Conservation (phyloP, 2,797 vertebrate species). For the Coregonus suidteri region DNA sequence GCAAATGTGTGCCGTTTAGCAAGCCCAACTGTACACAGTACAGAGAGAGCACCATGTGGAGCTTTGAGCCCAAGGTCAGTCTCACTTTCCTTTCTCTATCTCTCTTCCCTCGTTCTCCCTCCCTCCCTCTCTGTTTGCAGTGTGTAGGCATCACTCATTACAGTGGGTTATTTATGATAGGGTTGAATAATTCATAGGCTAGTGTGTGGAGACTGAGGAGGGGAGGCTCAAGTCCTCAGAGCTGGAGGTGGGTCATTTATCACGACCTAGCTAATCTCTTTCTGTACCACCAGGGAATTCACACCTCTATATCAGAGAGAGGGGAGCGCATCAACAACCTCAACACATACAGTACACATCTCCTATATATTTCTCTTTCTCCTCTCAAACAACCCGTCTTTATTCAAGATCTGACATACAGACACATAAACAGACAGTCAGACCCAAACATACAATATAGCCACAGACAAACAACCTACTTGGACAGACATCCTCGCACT, state of each 20-base stretch:
- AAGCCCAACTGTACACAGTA: too few species aligned
- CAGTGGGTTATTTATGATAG: conserved; percentile 65
- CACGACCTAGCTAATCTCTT: conserved; percentile 55
- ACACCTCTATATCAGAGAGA: background rate
- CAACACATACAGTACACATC: background rate
- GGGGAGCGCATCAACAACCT: background rate
- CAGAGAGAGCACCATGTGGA: background rate
- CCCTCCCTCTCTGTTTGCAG: background rate
- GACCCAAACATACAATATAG: background rate
- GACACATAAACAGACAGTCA: background rate
- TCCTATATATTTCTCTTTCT: too few species aligned
- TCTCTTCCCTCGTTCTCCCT: background rate
- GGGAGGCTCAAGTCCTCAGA: background rate
- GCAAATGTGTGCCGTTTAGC: too few species aligned
- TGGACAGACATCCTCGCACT: background rate
- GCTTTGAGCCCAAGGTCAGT: conserved; percentile 53
- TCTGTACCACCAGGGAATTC: background rate
- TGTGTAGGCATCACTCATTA: conserved; percentile 57
- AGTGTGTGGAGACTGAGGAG: conserved; percentile 34
- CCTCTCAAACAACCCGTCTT: background rate
- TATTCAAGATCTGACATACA: background rate
- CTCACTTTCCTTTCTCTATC: too few species aligned
- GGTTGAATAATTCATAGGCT: conserved; percentile 65
- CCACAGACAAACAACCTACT: background rate
- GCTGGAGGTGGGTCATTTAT: conserved; percentile 61